Conservation (phyloP, 1,140 invertebrate species). For the Cydia amplana region DNA sequence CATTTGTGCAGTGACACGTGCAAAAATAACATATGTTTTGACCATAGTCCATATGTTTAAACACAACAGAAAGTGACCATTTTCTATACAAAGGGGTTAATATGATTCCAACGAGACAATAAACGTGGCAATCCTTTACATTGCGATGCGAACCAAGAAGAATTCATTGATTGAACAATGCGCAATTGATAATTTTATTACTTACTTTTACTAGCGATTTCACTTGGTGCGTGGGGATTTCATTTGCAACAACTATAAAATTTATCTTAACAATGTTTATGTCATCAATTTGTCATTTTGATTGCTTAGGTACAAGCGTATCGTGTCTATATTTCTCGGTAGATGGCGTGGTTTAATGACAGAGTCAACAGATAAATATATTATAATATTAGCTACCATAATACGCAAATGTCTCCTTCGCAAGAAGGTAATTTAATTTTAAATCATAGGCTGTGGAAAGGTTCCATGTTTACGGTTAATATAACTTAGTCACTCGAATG, state of each 20-base stretch:
- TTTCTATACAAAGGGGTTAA: conserved; percentile 9
- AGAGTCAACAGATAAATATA: too few species aligned
- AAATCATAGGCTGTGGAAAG: not conserved
- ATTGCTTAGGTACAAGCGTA: not conserved
- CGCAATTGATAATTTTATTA: conserved; percentile 19
- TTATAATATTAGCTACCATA: too few species aligned
- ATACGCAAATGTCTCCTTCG: too few species aligned
- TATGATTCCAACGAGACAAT: not conserved
- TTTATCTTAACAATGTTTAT: conserved; percentile 6
- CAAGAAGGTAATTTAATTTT: too few species aligned
- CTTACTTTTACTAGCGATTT: conserved; percentile 16
- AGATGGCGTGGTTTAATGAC: not conserved
- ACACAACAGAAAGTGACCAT: not conserved
- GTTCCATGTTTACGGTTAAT: not conserved
- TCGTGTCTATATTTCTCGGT: not conserved
- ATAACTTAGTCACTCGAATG: too few species aligned
- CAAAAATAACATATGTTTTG: not conserved
- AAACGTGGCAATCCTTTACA: not conserved
- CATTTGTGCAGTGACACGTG: not conserved
- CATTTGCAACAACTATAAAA: conserved; percentile 9
- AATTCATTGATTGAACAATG: conserved; percentile 16
- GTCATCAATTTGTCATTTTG: conserved; percentile 7
- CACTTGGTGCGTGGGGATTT: conserved; percentile 14
- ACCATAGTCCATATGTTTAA: not conserved
- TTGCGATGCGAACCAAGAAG: not conserved